phyloP scores from a whole-genome alignment of 1,140 invertebrate genomes.

The Drosophila triauraria region DNA sequence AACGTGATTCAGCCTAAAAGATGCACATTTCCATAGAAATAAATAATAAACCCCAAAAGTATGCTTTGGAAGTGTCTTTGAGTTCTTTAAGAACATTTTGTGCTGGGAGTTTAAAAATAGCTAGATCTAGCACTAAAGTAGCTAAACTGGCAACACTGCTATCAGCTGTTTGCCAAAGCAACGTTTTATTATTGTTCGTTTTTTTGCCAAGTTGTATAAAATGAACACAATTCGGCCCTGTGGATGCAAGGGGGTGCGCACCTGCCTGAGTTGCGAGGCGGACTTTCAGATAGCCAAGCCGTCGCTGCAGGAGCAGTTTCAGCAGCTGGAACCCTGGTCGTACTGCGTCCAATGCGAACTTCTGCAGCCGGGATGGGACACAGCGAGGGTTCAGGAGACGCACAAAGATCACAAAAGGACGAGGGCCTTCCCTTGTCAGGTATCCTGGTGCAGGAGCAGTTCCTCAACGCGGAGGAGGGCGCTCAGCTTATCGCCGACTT shows the following conservation, averaged over 20 bases:
- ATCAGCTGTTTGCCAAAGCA: background rate
- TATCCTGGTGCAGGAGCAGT: conserved; percentile 90
- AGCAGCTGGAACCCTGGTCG: conserved; percentile 88
- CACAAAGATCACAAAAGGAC: conserved; percentile 89
- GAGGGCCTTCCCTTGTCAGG: conserved; percentile 89
- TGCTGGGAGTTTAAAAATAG: too few species aligned
- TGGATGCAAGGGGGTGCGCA: conserved; percentile 96
- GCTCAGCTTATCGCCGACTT: conserved; percentile 88
- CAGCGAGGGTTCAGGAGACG: conserved; percentile 85
- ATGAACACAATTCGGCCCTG: conserved; percentile 92
- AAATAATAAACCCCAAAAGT: too few species aligned
- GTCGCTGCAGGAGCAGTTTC: conserved; percentile 70
- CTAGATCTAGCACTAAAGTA: too few species aligned
- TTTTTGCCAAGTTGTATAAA: background rate
- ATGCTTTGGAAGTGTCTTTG: too few species aligned
- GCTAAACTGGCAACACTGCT: too few species aligned
- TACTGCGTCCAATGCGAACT: conserved; percentile 92
- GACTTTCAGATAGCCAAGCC: conserved; percentile 88
- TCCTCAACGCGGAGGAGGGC: conserved; percentile 91
- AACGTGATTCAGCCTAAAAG: too few species aligned
- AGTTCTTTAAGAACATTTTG: too few species aligned
- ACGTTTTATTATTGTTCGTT: background rate
- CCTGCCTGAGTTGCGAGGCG: conserved; percentile 94
- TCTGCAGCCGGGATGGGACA: conserved; percentile 90
- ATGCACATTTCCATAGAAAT: too few species aligned